These are phyloP conservation scores for Platalea minor DNA, from an alignment of 2,797 vertebrate genomes.

Conservation along the genomic window DNA sequence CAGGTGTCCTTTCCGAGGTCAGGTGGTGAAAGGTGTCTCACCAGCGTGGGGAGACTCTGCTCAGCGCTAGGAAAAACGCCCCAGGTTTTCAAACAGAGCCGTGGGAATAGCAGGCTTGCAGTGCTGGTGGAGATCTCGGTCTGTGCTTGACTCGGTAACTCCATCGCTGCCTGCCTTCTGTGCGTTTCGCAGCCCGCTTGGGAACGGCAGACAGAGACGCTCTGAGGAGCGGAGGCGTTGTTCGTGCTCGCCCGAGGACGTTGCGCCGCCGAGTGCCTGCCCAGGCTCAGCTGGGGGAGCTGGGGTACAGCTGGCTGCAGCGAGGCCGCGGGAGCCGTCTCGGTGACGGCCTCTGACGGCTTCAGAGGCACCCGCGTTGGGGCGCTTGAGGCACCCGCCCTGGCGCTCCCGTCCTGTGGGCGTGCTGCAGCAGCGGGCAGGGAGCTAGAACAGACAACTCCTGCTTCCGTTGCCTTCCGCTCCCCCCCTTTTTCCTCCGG, in stretches of 20 bases:
- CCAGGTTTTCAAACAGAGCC: not conserved
- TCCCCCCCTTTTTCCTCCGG: not conserved
- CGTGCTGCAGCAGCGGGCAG: accelerated
- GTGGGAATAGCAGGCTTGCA: not conserved
- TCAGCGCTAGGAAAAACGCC: not conserved
- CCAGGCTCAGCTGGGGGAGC: not conserved
- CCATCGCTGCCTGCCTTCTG: not conserved
- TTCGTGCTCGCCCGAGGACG: accelerated
- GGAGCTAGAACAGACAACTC: too few relatives aligned
- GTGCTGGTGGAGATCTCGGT: not conserved
- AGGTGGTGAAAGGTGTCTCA: not conserved
- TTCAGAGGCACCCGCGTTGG: too few relatives aligned
- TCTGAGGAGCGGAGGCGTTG: accelerated
- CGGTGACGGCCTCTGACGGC: accelerated
- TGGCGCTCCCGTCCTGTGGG: not conserved
- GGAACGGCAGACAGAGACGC: not conserved
- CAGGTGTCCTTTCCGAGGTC: accelerated
- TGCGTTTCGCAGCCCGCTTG: accelerated
- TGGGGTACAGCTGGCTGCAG: not conserved
- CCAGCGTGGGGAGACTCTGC: too few relatives aligned
- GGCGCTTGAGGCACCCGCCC: accelerated
- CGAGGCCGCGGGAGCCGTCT: accelerated
- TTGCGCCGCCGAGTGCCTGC: not conserved
- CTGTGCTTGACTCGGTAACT: accelerated
- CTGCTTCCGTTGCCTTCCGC: accelerated